Conservation (phyloP, 2,113 vertebrate genomes). For the Oplegnathus fasciatus region DNA sequence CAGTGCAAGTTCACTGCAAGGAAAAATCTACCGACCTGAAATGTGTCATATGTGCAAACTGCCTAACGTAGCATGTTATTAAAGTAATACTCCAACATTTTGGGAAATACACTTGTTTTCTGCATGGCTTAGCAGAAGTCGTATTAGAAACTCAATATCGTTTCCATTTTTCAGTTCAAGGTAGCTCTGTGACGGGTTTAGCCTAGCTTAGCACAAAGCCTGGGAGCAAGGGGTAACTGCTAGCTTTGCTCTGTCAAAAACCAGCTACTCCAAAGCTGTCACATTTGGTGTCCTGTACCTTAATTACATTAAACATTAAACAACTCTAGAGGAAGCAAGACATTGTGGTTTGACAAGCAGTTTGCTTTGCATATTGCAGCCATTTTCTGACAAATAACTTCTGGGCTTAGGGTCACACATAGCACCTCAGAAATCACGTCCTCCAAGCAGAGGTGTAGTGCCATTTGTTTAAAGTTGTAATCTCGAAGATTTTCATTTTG, state of each 20-base stretch:
- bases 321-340: not conserved
- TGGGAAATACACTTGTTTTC: not conserved
- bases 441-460: no score
- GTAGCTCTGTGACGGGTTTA: not conserved
- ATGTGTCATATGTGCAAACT: slow-evolving; percentile 5
- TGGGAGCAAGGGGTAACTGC: not conserved
- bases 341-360: no score
- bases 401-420: not conserved
- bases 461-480: no score
- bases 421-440: not conserved
- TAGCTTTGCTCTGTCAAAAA: no score
- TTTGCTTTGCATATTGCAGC: not conserved
- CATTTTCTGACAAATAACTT: not conserved
- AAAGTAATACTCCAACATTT: not conserved
- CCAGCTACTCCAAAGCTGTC: no score
- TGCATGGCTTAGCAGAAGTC: not conserved
- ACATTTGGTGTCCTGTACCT: not conserved
- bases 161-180: not conserved
- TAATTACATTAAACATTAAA: no score
- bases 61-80: slow-evolving; percentile 32
- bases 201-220: not conserved
- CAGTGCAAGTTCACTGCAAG: not conserved
- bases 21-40: slow-evolving; percentile 1
- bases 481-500: no score
- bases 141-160: not conserved